Evolutionary conservation across 1,140 invertebrate species (phyloP).

Genomic region (Stenopsyche tienmushanensis): DNA sequence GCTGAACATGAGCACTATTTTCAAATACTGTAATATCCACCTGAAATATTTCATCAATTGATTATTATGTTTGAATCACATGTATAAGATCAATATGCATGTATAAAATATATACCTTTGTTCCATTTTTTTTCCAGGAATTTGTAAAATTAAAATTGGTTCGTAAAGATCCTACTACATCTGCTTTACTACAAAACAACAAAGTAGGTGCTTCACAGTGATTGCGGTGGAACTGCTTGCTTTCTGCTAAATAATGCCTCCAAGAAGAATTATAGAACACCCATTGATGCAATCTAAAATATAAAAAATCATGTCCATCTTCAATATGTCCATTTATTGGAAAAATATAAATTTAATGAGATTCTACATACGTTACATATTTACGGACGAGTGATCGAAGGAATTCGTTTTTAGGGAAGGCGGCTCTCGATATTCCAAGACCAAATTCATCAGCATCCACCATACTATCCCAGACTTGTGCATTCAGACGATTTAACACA

Average conservation of each 20-base stretch:
- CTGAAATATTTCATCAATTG: not conserved
- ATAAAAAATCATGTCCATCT: not conserved
- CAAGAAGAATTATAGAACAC: not conserved
- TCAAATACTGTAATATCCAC: not conserved
- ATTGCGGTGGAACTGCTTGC: not conserved
- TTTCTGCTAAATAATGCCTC: not conserved
- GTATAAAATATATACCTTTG: not conserved
- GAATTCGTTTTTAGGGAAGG: conserved; percentile 7
- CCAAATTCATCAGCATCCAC: not conserved
- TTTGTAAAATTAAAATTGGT: not conserved
- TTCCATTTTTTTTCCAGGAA: conserved; percentile 10
- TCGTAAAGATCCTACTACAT: conserved; percentile 1
- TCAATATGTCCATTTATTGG: too few species aligned
- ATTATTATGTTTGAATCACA: not conserved
- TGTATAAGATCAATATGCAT: not conserved
- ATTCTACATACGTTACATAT: conserved; percentile 1
- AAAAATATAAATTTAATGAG: not conserved
- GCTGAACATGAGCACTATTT: conserved; percentile 9
- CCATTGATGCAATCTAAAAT: not conserved
- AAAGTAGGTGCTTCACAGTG: not conserved
- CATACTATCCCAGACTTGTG: conserved; percentile 16
- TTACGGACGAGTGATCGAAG: not conserved
- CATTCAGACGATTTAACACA: not conserved
- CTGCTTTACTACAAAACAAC: conserved; percentile 9
- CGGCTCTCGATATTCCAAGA: conserved; percentile 2